phyloP scores from a whole-genome alignment of 2,113 vertebrate species.

The Pardalotus punctatus region DNA sequence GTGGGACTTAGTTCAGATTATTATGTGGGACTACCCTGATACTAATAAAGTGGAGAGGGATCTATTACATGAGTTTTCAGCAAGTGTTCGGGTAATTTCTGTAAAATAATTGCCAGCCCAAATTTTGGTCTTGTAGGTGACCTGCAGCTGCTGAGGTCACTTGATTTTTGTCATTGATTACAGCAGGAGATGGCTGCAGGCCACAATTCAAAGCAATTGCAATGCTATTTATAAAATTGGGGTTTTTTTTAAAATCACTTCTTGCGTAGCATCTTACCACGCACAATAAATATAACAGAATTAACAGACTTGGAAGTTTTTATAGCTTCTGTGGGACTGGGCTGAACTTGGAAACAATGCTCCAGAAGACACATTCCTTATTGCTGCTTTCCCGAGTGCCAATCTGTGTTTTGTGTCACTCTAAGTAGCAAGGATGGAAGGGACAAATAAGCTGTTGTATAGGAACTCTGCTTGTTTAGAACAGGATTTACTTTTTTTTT shows the following conservation, averaged over 20 bases:
- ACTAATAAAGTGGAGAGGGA: neutral
- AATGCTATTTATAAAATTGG: neutral
- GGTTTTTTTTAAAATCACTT: neutral
- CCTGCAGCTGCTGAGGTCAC: neutral
- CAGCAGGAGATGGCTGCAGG: neutral
- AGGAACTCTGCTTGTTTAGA: neutral
- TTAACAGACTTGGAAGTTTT: neutral
- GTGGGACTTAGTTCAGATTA: neutral
- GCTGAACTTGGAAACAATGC: neutral
- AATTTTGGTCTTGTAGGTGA: neutral
- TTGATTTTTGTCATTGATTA: neutral
- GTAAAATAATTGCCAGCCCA: neutral
- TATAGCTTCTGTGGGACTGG: neutral
- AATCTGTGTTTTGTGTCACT: neutral
- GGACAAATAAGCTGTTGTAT: slow-evolving; percentile 5
- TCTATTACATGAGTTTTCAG: neutral
- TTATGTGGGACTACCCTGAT: neutral
- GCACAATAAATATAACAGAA: neutral
- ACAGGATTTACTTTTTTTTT: neutral
- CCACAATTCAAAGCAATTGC: neutral
- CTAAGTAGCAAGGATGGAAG: neutral
- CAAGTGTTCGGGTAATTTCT: neutral
- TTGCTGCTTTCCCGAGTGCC: neutral
- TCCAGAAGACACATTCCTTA: neutral
- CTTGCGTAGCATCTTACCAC: neutral